These are phyloP conservation scores for Mugil cephalus DNA, from an alignment of 2,113 vertebrate genomes.

Conservation along the genomic window DNA sequence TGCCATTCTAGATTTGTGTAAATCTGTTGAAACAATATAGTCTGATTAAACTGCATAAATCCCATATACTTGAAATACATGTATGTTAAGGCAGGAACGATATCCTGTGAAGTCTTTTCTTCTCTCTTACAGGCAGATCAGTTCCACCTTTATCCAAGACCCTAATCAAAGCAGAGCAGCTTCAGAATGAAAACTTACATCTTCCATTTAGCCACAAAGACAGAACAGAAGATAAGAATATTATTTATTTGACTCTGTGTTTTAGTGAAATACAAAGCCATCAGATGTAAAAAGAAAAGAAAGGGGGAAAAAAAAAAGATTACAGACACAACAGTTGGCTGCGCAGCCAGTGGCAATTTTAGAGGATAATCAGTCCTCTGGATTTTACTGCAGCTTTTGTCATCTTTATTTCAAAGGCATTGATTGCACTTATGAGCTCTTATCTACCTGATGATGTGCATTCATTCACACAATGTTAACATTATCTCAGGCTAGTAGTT, in stretches of 20 bases:
- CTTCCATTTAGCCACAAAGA: slow-evolving; percentile 53
- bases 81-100: slow-evolving; percentile 39
- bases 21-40: slow-evolving; percentile 13
- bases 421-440: slow-evolving; percentile 65
- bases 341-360: slow-evolving; percentile 51
- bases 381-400: slow-evolving; percentile 45
- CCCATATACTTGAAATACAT: slow-evolving; percentile 46
- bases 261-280: slow-evolving; percentile 55
- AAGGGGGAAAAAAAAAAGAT: slow-evolving; percentile 53
- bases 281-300: slow-evolving; percentile 35
- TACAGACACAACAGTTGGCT: slow-evolving; percentile 39
- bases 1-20: slow-evolving; percentile 2
- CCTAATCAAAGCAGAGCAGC: slow-evolving; percentile 44
- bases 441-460: slow-evolving; percentile 63
- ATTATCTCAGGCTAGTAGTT: slow-evolving; percentile 40
- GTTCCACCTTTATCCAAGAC: slow-evolving; percentile 67
- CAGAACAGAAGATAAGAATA: slow-evolving; percentile 57
- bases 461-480: slow-evolving; percentile 67
- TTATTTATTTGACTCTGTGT: slow-evolving; percentile 57
- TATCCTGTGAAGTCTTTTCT: slow-evolving; percentile 48
- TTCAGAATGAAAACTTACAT: slow-evolving; percentile 45
- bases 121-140: slow-evolving; percentile 62
- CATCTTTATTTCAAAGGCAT: slow-evolving; percentile 65
- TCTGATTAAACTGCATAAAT: slow-evolving; percentile 32
- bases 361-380: slow-evolving; percentile 62